Evolutionary conservation across 1,140 invertebrate species (phyloP).

Genomic region (Steinernema khuongi): DNA sequence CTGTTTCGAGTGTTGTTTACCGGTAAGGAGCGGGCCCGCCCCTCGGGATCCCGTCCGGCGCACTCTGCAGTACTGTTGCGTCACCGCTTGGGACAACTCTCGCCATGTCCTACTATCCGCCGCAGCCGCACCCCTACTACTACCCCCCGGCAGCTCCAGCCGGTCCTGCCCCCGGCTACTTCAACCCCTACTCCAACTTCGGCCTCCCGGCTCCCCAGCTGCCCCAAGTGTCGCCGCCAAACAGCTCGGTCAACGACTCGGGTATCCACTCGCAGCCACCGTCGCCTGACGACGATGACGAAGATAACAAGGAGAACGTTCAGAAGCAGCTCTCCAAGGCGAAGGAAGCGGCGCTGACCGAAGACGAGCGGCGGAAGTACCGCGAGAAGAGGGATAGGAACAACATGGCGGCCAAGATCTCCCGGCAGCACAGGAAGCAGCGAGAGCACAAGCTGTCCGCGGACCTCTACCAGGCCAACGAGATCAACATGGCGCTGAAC

Average conservation of each 20-base stretch:
- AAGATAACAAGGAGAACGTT: not conserved
- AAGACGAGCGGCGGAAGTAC: not conserved
- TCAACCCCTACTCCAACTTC: not conserved
- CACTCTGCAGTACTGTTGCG: slow-evolving; percentile 5
- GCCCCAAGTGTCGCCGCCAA: not conserved
- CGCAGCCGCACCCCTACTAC: not conserved
- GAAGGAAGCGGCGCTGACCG: not conserved
- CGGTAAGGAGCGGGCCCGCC: not conserved
- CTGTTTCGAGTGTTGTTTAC: not conserved
- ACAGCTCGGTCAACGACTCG: not conserved
- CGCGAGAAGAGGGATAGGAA: slow-evolving; percentile 3
- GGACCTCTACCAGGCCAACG: not conserved
- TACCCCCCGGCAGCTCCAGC: not conserved
- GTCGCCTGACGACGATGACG: not conserved
- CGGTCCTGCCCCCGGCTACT: slow-evolving; percentile 2
- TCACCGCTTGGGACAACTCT: slow-evolving; percentile 3
- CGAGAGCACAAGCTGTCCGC: not conserved
- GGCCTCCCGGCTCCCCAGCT: not conserved
- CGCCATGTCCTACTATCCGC: not conserved
- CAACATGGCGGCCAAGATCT: not conserved
- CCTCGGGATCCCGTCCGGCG: not conserved
- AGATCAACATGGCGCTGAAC: no score
- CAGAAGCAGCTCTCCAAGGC: not conserved
- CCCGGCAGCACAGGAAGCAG: not conserved
- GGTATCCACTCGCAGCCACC: not conserved